These are phyloP conservation scores for Platysternon megacephalum DNA, from an alignment of 2,113 vertebrate genomes.

Conservation along the genomic window DNA sequence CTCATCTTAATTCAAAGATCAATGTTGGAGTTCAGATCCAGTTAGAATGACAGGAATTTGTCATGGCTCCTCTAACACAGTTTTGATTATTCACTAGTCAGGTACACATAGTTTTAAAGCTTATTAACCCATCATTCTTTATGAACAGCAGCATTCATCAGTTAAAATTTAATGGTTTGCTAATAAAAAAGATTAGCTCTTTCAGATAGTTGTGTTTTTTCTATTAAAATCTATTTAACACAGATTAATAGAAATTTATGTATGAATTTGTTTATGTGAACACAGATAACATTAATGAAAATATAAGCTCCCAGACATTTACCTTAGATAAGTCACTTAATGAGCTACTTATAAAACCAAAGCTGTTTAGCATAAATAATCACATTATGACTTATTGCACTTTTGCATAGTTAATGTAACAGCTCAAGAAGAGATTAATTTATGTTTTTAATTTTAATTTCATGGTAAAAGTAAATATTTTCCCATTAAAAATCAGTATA, in stretches of 20 bases:
- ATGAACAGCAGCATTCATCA: background rate
- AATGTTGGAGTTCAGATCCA: background rate
- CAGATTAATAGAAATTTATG: slow-evolving; percentile 44
- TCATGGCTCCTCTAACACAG: background rate
- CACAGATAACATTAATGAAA: slow-evolving; percentile 44
- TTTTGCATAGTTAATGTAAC: slow-evolving; percentile 26
- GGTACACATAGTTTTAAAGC: slow-evolving; percentile 14
- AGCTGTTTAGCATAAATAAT: slow-evolving; percentile 58
- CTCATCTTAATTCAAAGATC: slow-evolving; percentile 39
- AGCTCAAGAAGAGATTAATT: slow-evolving; percentile 35
- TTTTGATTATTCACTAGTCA: background rate
- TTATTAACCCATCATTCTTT: slow-evolving; percentile 14
- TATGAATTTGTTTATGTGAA: slow-evolving; percentile 49
- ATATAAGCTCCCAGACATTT: slow-evolving; percentile 41
- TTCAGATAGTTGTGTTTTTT: slow-evolving; percentile 19
- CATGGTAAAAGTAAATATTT: slow-evolving; percentile 53
- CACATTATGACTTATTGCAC: slow-evolving; percentile 39
- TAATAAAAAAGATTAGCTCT: slow-evolving; percentile 8
- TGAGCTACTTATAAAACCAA: slow-evolving; percentile 44
- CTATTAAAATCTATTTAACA: slow-evolving; percentile 50
- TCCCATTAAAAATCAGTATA: background rate
- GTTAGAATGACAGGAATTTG: slow-evolving; percentile 10
- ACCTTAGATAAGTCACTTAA: slow-evolving; percentile 48
- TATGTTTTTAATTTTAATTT: slow-evolving; percentile 25
- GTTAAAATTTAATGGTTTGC: slow-evolving; percentile 15